phyloP scores from a whole-genome alignment of 2,113 vertebrate genomes.

The Shinisaurus crocodilurus region DNA sequence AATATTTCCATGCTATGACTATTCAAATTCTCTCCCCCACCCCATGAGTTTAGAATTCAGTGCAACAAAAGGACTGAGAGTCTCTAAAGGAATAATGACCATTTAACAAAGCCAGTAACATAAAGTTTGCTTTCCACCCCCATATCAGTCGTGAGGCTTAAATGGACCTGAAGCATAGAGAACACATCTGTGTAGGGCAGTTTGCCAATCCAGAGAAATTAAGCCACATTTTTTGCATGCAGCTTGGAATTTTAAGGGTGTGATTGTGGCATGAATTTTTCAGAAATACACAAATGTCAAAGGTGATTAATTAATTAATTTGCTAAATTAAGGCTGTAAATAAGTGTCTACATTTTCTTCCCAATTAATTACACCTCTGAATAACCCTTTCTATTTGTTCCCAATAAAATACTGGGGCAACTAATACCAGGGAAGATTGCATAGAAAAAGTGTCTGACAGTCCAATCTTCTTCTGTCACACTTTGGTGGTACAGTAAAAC shows the following conservation, averaged over 20 bases:
- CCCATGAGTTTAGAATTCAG: background rate
- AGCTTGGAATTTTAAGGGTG: slow-evolving; percentile 25
- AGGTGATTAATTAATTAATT: background rate
- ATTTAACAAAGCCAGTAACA: slow-evolving; percentile 13
- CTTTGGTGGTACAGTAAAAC: too few species aligned
- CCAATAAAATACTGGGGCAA: background rate
- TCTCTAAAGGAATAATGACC: slow-evolving; percentile 43
- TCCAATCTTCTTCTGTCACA: background rate
- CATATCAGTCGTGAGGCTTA: slow-evolving; percentile 32
- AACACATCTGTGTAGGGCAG: slow-evolving; percentile 47
- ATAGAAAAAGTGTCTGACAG: background rate
- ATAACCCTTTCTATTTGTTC: too few species aligned
- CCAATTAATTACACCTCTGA: background rate
- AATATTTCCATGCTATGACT: background rate
- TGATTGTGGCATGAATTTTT: background rate
- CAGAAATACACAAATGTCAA: background rate
- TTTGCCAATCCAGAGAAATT: slow-evolving; percentile 51
- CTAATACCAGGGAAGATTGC: background rate
- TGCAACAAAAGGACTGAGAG: slow-evolving; percentile 24
- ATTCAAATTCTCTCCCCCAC: background rate
- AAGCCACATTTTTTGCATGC: slow-evolving; percentile 38
- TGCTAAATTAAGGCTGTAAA: background rate
- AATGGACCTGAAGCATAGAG: slow-evolving; percentile 51
- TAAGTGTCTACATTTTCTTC: background rate
- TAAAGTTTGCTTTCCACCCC: slow-evolving; percentile 24